Conservation (phyloP, 2,888 invertebrate genomes). For the Osedax fenrisi region DNA sequence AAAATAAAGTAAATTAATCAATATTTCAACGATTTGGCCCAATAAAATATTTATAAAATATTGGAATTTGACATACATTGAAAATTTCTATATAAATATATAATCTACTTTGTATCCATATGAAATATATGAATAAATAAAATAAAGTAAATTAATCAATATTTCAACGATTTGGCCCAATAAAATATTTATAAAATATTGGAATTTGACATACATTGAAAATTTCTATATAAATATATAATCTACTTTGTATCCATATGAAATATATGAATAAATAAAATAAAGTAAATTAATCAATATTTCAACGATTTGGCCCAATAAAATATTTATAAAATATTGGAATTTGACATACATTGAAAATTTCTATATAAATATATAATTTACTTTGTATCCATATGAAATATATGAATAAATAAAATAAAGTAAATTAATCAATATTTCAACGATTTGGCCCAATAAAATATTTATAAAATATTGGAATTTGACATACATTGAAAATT, state of each 20-base stretch:
- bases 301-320: neutral
- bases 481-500: neutral
- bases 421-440: slow-evolving; percentile 2
- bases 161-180: too few relatives aligned
- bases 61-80: too few relatives aligned
- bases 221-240: neutral
- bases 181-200: too few relatives aligned
- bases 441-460: neutral
- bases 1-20: too few relatives aligned
- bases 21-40: too few relatives aligned
- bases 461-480: neutral
- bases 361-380: neutral
- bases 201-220: slow-evolving; percentile 32
- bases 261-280: slow-evolving; percentile 13
- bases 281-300: neutral
- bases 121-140: too few relatives aligned
- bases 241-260: too few relatives aligned
- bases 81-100: too few relatives aligned
- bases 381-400: neutral
- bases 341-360: neutral
- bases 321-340: neutral
- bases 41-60: too few relatives aligned
- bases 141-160: too few relatives aligned
- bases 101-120: too few relatives aligned
- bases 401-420: neutral